Percentiles rank a stretch among this genome's conserved stretches.
Conservation (phyloP, 2,888 invertebrate species). For the Eristalis arbustorum region DNA sequence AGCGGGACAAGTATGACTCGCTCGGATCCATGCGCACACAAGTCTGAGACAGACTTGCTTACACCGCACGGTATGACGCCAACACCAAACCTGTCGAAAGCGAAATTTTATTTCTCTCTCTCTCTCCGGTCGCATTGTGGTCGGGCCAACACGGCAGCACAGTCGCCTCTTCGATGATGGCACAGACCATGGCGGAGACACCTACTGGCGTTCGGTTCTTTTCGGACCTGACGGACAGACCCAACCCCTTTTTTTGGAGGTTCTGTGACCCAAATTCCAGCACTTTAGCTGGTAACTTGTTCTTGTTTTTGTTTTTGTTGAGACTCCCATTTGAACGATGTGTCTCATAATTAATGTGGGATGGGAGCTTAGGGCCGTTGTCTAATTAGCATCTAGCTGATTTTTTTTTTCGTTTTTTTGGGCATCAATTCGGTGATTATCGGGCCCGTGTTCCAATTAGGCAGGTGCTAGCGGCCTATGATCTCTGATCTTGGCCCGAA, state of each 20-base stretch:
- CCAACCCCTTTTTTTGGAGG: slow-evolving; percentile 43
- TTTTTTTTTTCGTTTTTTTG: background rate
- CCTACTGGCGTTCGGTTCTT: slow-evolving; percentile 38
- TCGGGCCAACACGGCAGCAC: background rate
- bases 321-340: slow-evolving; percentile 23
- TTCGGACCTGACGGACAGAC: slow-evolving; percentile 26
- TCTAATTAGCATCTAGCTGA: slow-evolving; percentile 20
- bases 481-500: slow-evolving; percentile 21
- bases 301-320: slow-evolving; percentile 25
- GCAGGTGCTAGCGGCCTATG: slow-evolving; percentile 31
- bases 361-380: background rate
- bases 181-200: slow-evolving; percentile 34
- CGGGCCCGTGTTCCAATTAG: slow-evolving; percentile 23
- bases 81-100: slow-evolving; percentile 79
- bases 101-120: slow-evolving; percentile 78
- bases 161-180: slow-evolving; percentile 27
- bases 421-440: background rate
- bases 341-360: slow-evolving; percentile 50
- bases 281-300: slow-evolving; percentile 54
- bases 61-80: slow-evolving; percentile 56
- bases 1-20: background rate
- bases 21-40: slow-evolving; percentile 22
- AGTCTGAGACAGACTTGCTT: slow-evolving; percentile 67
- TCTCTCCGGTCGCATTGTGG: background rate
- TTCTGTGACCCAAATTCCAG: slow-evolving; percentile 64